Conservation (phyloP, 2,888 invertebrate species). For the Drosophila nigricruria region DNA sequence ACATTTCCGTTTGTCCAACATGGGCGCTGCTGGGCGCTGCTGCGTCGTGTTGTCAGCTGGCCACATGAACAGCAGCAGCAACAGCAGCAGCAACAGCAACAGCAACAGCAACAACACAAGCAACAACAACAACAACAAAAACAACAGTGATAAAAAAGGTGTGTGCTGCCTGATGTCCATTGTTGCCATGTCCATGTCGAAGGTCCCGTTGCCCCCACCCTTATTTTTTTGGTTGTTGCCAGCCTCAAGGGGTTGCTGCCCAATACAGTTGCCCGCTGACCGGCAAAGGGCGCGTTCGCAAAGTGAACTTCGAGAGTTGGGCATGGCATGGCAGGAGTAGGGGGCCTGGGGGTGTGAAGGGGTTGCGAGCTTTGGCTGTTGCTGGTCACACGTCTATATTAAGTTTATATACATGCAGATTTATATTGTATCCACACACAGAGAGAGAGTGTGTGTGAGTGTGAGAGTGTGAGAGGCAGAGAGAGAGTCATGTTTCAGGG, state of each 20-base stretch:
- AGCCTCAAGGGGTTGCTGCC: slow-evolving; percentile 31
- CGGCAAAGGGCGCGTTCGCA: slow-evolving; percentile 43
- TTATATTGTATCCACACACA: slow-evolving; percentile 16
- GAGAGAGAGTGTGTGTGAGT: no score
- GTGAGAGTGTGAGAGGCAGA: neutral
- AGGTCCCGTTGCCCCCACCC: neutral
- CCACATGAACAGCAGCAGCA: slow-evolving; percentile 47
- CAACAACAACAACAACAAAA: slow-evolving; percentile 22
- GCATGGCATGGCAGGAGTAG: neutral
- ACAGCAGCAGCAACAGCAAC: slow-evolving; percentile 33
- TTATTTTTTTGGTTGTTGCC: neutral
- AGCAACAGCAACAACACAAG: slow-evolving; percentile 33
- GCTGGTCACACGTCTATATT: slow-evolving; percentile 43
- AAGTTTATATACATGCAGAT: slow-evolving; percentile 45
- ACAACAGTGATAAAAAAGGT: slow-evolving; percentile 56
- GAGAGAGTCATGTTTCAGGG: neutral
- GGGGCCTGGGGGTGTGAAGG: neutral
- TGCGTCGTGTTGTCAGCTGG: slow-evolving; percentile 54
- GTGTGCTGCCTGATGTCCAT: slow-evolving; percentile 51
- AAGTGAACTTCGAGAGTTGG: slow-evolving; percentile 10
- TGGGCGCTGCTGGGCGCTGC: slow-evolving; percentile 39
- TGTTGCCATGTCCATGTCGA: slow-evolving; percentile 57
- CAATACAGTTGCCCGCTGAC: slow-evolving; percentile 11
- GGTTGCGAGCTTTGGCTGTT: slow-evolving; percentile 12
- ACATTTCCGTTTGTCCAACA: slow-evolving; percentile 73